A percentile compares a stretch with the other conserved stretches of the same genome.
phyloP scores from a whole-genome alignment of 2,113 vertebrate genomes.

The Suncus etruscus region DNA sequence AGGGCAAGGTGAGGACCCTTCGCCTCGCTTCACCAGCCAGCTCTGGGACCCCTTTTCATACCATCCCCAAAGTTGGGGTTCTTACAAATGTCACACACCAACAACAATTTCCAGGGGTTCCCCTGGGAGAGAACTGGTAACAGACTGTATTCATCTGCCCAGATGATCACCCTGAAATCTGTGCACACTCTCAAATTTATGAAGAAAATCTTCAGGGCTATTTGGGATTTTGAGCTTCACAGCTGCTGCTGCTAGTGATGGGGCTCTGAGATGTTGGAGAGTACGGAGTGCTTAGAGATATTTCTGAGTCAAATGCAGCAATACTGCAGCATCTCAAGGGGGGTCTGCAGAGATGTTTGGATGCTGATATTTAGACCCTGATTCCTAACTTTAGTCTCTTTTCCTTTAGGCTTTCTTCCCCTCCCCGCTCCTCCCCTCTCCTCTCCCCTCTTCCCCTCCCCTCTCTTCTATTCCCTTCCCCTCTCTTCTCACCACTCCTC shows the following conservation, averaged over 20 bases:
- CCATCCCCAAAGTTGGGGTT: not conserved
- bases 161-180: not conserved
- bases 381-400: not conserved
- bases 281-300: too few relatives aligned
- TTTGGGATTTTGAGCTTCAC: not conserved
- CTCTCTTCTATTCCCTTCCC: too few relatives aligned
- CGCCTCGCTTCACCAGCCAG: not conserved
- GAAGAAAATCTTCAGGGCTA: not conserved
- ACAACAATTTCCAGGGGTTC: not conserved
- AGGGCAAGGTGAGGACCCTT: not conserved
- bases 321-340: not conserved
- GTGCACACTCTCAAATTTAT: not conserved
- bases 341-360: too few relatives aligned
- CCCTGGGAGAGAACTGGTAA: not conserved
- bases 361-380: too few relatives aligned
- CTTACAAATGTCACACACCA: not conserved
- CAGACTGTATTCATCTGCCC: not conserved
- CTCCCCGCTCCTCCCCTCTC: too few relatives aligned
- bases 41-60: too few relatives aligned
- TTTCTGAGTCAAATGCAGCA: too few relatives aligned
- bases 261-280: too few relatives aligned
- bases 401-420: too few relatives aligned
- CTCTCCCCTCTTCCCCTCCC: too few relatives aligned
- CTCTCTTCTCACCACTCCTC: too few relatives aligned
- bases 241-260: too few relatives aligned